Percentiles rank a stretch among this genome's conserved stretches.
Conservation (phyloP, 2,113 vertebrate species). For the Electrona antarctica region DNA sequence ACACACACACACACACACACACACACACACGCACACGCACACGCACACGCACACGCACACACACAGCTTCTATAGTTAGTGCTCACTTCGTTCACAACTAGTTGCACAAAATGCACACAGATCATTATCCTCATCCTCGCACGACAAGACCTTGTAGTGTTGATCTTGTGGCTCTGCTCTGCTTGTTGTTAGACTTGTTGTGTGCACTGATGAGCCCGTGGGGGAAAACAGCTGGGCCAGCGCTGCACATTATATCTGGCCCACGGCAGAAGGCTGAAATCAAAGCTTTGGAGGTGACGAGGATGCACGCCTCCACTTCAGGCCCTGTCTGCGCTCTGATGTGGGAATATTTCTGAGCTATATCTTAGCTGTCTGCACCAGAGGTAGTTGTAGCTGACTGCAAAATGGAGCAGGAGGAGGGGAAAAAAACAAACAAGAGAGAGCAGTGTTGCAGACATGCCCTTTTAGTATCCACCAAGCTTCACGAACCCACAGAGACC, state of each 20-base stretch:
- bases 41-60: no score
- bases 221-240: slow-evolving; percentile 35
- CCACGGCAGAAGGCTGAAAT: slow-evolving; percentile 57
- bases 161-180: no score
- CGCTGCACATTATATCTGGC: slow-evolving; percentile 24
- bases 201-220: slow-evolving; percentile 4
- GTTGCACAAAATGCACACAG: no score
- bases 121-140: no score
- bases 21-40: no score
- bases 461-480: slow-evolving; percentile 48
- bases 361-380: slow-evolving; percentile 51
- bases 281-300: slow-evolving; percentile 36
- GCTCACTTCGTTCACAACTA: no score
- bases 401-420: slow-evolving; percentile 37
- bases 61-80: no score
- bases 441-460: slow-evolving; percentile 9
- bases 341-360: slow-evolving; percentile 50
- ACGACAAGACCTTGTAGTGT: no score
- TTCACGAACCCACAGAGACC: slow-evolving; percentile 38
- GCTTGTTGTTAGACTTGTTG: no score
- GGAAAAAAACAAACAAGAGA: no score
- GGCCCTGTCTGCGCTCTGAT: slow-evolving; percentile 34
- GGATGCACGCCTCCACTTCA: no score
- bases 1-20: no score
- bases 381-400: slow-evolving; percentile 38